A percentile compares a stretch with the other conserved stretches of the same genome.
Evolutionary conservation across 2,797 vertebrate genomes (phyloP).

Genomic region (Arrhamphus sclerolepis): DNA sequence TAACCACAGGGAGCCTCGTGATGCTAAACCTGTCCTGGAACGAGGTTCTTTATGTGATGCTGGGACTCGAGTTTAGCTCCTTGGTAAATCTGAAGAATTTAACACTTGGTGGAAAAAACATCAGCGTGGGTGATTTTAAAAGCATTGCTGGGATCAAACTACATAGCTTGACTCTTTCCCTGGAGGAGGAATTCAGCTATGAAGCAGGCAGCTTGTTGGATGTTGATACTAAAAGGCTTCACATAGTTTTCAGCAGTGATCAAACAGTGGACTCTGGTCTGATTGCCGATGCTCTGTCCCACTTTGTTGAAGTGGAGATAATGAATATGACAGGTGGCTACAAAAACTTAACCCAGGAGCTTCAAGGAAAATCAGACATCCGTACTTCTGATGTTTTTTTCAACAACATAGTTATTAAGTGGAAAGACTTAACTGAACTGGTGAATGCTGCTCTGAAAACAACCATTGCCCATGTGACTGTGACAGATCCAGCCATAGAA

Average conservation of each 20-base stretch:
- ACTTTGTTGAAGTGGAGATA: constrained; percentile 80
- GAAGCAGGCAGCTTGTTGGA: constrained; percentile 64
- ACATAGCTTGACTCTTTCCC: constrained; percentile 64
- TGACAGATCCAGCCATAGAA: constrained; percentile 14
- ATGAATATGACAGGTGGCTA: constrained; percentile 69
- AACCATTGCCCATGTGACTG: constrained; percentile 64
- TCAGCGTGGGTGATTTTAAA: constrained; percentile 76
- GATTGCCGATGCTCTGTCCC: constrained; percentile 73
- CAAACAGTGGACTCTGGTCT: constrained; percentile 36
- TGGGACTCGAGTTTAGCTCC: constrained; percentile 71
- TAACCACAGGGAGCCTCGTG: constrained; percentile 62
- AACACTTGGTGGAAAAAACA: constrained; percentile 73
- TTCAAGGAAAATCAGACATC: constrained; percentile 50
- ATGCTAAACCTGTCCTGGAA: constrained; percentile 85
- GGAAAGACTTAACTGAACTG: constrained; percentile 62
- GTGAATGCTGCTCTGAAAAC: constrained; percentile 74
- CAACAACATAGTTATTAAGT: constrained; percentile 70
- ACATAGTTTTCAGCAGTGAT: constrained; percentile 42
- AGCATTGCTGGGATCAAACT: constrained; percentile 72
- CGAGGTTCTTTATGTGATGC: constrained; percentile 70
- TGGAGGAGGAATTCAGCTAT: constrained; percentile 53
- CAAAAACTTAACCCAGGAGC: constrained; percentile 29
- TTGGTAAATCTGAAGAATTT: constrained; percentile 77
- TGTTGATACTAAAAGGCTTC: constrained; percentile 50
- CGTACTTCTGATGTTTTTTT: constrained; percentile 77